Evolutionary conservation across 2,113 vertebrate species (phyloP).

Genomic region (Ptilonorhynchus violaceus): DNA sequence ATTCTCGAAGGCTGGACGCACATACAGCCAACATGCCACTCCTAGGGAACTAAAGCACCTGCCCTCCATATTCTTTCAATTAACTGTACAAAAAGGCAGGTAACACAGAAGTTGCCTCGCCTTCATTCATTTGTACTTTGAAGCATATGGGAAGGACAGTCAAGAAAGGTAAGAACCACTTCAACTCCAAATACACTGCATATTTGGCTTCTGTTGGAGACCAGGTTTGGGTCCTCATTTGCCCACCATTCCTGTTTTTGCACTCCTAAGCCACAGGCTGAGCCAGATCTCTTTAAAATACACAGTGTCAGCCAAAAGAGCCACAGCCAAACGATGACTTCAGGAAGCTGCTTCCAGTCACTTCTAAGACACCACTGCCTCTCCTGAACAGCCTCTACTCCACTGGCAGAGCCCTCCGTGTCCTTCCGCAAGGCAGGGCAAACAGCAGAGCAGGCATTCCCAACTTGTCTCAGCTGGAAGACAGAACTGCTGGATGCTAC

Average conservation of each 20-base stretch:
- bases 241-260: neutral
- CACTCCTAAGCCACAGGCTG: neutral
- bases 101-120: neutral
- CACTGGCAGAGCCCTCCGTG: neutral
- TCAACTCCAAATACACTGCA: neutral
- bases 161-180: neutral
- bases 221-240: neutral
- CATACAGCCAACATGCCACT: neutral
- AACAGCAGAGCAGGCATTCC: neutral
- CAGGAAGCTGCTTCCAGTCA: neutral
- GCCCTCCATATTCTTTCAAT: neutral
- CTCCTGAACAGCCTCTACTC: neutral
- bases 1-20: neutral
- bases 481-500: neutral
- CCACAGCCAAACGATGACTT: fast-evolving
- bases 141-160: neutral
- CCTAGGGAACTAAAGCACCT: neutral
- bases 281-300: neutral
- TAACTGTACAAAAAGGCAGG: neutral
- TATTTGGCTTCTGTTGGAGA: neutral
- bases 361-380: neutral
- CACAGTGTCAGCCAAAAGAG: neutral
- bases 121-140: neutral
- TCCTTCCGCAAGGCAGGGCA: neutral
- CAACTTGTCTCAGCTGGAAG: neutral